These are phyloP conservation scores for Epinephelus fuscoguttatus DNA, from an alignment of 2,113 vertebrate genomes.

Conservation along the genomic window DNA sequence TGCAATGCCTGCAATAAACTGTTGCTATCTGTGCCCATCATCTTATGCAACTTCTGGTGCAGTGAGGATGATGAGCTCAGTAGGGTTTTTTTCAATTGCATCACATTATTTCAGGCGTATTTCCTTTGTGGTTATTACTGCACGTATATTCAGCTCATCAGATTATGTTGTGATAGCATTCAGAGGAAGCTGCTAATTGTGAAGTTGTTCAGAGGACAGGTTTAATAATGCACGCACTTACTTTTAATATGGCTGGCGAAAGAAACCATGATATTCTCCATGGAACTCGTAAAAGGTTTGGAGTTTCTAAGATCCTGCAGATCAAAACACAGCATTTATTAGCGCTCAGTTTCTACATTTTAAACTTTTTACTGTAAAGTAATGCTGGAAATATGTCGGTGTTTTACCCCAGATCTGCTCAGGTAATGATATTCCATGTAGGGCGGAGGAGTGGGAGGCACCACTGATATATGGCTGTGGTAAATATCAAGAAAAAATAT, in stretches of 20 bases:
- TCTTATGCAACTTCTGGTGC: slow-evolving; percentile 5
- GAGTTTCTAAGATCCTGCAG: slow-evolving; percentile 84
- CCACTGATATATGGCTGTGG: slow-evolving; percentile 89
- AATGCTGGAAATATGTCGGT: background rate
- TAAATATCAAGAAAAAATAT: slow-evolving; percentile 11
- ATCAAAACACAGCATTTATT: slow-evolving; percentile 26
- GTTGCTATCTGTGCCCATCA: background rate
- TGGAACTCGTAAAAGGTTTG: slow-evolving; percentile 89
- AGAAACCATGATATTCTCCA: slow-evolving; percentile 91
- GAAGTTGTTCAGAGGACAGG: background rate
- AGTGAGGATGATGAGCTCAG: background rate
- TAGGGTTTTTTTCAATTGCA: background rate
- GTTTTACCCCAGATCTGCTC: slow-evolving; percentile 79
- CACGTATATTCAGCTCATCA: background rate
- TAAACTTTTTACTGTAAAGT: background rate
- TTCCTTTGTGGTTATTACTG: slow-evolving; percentile 54
- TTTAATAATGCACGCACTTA: slow-evolving; percentile 52
- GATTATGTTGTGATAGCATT: background rate
- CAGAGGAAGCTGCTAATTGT: slow-evolving; percentile 31
- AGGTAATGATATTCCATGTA: slow-evolving; percentile 74
- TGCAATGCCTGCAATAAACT: background rate
- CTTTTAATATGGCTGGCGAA: slow-evolving; percentile 90
- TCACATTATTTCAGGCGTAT: background rate
- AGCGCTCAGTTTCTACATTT: background rate
- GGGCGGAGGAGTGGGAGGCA: slow-evolving; percentile 94